phyloP scores from a whole-genome alignment of 2,113 vertebrate species.

The Bubo scandiacus region DNA sequence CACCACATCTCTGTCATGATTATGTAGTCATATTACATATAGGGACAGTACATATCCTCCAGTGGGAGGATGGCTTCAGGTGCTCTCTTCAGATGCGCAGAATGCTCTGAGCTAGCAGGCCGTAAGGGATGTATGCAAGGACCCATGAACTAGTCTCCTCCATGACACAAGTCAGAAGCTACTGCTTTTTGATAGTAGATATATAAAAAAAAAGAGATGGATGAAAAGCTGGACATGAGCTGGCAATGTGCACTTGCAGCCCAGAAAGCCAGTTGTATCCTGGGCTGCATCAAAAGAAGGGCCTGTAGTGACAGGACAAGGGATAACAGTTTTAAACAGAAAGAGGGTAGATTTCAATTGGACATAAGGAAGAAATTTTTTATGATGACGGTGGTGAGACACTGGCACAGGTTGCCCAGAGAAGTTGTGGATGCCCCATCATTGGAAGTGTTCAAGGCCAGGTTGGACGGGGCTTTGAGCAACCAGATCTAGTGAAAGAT shows the following conservation, averaged over 20 bases:
- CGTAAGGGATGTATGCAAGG: background rate
- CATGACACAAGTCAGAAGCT: background rate
- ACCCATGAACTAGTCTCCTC: background rate
- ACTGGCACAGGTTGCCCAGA: background rate
- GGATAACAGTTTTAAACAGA: background rate
- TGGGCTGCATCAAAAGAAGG: background rate
- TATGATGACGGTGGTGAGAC: background rate
- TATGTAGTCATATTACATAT: fast-evolving
- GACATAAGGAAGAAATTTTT: background rate
- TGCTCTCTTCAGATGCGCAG: background rate
- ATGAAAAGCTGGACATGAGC: background rate
- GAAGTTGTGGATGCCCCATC: background rate
- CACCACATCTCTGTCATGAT: background rate
- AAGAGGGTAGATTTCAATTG: background rate
- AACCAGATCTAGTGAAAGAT: background rate
- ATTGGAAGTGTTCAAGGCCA: background rate
- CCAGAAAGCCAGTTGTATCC: background rate
- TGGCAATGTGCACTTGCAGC: fast-evolving
- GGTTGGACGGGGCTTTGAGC: background rate
- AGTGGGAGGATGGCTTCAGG: background rate
- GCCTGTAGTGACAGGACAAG: background rate
- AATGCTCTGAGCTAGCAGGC: background rate
- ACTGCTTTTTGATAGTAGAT: background rate
- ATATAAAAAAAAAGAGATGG: background rate
- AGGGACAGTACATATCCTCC: background rate